phyloP scores from a whole-genome alignment of 2,797 vertebrate species.

The Uromys caudimaculatus region DNA sequence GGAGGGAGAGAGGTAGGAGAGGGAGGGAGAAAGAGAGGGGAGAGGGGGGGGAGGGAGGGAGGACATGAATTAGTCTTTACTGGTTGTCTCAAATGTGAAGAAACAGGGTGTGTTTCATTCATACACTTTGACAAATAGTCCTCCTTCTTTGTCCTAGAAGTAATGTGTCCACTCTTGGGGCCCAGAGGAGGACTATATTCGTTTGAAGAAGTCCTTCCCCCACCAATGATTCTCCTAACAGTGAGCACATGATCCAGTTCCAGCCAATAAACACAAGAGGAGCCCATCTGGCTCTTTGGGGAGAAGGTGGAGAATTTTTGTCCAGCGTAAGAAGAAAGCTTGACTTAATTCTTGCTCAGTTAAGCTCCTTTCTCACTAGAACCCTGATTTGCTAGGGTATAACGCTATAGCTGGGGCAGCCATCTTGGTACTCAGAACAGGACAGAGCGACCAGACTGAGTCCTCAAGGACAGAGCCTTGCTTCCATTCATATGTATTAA shows the following conservation, averaged over 20 bases:
- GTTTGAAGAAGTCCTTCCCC: background rate
- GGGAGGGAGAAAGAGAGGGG: no score
- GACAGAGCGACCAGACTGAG: background rate
- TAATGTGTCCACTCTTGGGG: background rate
- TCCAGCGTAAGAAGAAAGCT: background rate
- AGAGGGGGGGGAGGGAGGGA: background rate
- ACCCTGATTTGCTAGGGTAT: no score
- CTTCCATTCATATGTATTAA: background rate
- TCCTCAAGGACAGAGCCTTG: background rate
- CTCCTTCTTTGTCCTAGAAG: background rate
- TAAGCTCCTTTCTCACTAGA: background rate
- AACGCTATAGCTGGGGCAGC: accelerated
- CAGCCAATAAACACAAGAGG: conserved; percentile 17
- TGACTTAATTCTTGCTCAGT: background rate
- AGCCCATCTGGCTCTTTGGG: background rate
- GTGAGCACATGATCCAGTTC: background rate
- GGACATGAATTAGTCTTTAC: background rate
- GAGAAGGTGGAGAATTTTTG: background rate
- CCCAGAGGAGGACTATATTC: background rate
- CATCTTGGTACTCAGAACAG: background rate
- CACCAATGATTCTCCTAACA: background rate
- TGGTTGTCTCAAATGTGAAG: background rate
- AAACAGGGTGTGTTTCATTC: background rate
- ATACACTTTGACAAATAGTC: background rate
- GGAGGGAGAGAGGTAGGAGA: no score